phyloP scores from a whole-genome alignment of 1,140 invertebrate genomes.

The Sitobion miscanthi region DNA sequence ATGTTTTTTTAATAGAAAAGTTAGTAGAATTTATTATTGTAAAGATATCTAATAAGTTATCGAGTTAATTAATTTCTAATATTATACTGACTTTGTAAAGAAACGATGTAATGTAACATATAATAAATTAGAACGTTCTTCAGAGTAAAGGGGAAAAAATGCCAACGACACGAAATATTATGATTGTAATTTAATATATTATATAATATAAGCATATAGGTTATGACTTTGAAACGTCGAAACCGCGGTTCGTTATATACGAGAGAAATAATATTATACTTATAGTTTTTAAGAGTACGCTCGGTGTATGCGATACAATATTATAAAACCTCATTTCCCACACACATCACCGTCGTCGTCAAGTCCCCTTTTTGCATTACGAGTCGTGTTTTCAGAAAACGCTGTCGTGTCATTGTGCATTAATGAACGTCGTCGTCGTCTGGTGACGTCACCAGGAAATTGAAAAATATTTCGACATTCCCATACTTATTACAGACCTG shows the following conservation, averaged over 20 bases:
- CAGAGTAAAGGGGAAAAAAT: background rate
- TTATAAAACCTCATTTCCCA: slow-evolving; percentile 50
- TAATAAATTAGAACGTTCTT: background rate
- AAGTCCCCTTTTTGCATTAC: slow-evolving; percentile 28
- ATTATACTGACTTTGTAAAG: background rate
- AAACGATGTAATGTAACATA: background rate
- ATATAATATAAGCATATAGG: background rate
- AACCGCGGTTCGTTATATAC: slow-evolving; percentile 5
- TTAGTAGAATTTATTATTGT: background rate
- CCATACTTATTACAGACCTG: slow-evolving; percentile 54
- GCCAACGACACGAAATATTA: slow-evolving; percentile 19
- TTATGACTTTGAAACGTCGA: background rate
- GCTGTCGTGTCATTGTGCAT: slow-evolving; percentile 50
- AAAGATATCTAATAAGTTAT: background rate
- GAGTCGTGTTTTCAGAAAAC: slow-evolving; percentile 30
- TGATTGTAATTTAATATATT: background rate
- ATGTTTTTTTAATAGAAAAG: background rate
- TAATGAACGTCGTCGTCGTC: slow-evolving; percentile 50
- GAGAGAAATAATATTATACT: slow-evolving; percentile 11
- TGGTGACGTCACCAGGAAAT: slow-evolving; percentile 56
- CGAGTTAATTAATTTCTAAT: slow-evolving; percentile 14
- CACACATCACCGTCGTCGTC: background rate
- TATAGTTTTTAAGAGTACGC: background rate
- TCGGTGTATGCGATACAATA: background rate
- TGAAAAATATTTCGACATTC: slow-evolving; percentile 56